phyloP scores from a whole-genome alignment of 2,113 vertebrate genomes.

The Prinia subflava region DNA sequence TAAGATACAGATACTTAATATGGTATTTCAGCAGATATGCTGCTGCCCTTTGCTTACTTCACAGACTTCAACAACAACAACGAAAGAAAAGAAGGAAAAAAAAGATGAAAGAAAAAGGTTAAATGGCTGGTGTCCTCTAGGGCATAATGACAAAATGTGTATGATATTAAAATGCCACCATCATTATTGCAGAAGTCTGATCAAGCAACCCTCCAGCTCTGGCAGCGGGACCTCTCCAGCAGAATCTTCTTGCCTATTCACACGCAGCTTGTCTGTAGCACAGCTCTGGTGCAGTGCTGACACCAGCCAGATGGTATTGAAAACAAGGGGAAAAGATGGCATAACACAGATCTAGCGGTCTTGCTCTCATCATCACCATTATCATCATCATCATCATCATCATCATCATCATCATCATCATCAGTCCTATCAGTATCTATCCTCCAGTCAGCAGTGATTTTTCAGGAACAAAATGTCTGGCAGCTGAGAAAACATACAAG shows the following conservation, averaged over 20 bases:
- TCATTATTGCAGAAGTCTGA: constrained; percentile 68
- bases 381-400: constrained; percentile 22
- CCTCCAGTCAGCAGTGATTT: constrained; percentile 60
- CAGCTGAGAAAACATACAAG: constrained; percentile 75
- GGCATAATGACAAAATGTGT: constrained; percentile 54
- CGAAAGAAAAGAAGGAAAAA: constrained; percentile 24
- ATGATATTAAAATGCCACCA: constrained; percentile 57
- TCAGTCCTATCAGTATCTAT: constrained; percentile 49
- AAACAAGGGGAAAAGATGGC: constrained; percentile 33
- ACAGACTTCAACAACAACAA: constrained; percentile 65
- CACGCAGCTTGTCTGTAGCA: constrained; percentile 62
- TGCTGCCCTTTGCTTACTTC: constrained; percentile 60
- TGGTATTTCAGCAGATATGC: constrained; percentile 57
- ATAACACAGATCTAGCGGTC: constrained; percentile 67
- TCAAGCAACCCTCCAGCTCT: constrained; percentile 42
- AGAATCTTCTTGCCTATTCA: constrained; percentile 56
- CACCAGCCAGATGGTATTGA: constrained; percentile 43
- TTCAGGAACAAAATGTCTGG: constrained; percentile 68
- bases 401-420: constrained; percentile 38
- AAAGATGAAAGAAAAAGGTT: constrained; percentile 54
- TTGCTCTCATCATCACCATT: constrained; percentile 48
- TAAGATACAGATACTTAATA: constrained; percentile 59
- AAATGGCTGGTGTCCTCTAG: constrained; percentile 66
- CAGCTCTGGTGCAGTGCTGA: constrained; percentile 47
- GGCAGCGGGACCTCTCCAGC: constrained; percentile 47